Percentiles rank a stretch among this genome's conserved stretches.
phyloP scores from a whole-genome alignment of 2,113 vertebrate genomes.

The Elaphurus davidianus region DNA sequence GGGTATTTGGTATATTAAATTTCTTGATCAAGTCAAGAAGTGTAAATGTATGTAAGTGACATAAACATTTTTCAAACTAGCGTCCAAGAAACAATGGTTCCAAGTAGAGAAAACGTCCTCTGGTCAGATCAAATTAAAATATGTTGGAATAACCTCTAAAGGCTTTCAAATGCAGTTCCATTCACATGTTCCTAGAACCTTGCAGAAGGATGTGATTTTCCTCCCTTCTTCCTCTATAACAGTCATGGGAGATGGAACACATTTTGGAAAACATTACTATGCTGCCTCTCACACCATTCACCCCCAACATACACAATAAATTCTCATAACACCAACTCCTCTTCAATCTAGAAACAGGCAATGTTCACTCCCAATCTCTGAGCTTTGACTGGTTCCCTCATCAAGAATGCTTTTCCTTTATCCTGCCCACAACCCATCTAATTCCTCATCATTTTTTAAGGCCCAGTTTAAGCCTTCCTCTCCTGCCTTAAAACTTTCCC shows the following conservation, averaged over 20 bases:
- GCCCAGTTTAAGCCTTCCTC: not conserved
- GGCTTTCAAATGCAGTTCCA: not conserved
- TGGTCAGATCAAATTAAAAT: not conserved
- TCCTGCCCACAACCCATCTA: not conserved
- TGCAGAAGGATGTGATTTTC: not conserved
- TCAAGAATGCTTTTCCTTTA: not conserved
- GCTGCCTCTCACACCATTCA: not conserved
- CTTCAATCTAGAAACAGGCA: not conserved
- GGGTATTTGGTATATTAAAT: not conserved
- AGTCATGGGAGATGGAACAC: not conserved
- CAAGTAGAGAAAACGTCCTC: not conserved
- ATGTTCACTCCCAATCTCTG: not conserved
- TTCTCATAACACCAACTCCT: not conserved
- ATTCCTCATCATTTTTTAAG: not conserved
- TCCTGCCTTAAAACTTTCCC: not conserved
- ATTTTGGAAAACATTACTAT: not conserved
- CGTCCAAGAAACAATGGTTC: not conserved
- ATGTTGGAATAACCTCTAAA: not conserved
- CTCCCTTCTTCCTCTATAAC: not conserved
- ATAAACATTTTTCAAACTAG: constrained; percentile 5
- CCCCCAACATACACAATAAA: not conserved
- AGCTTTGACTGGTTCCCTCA: not conserved
- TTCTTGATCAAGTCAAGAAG: not conserved
- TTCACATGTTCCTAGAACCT: not conserved
- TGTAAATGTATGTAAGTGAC: not conserved